These are phyloP conservation scores for Stegastes partitus DNA, from an alignment of 2,113 vertebrate species.

Conservation along the genomic window DNA sequence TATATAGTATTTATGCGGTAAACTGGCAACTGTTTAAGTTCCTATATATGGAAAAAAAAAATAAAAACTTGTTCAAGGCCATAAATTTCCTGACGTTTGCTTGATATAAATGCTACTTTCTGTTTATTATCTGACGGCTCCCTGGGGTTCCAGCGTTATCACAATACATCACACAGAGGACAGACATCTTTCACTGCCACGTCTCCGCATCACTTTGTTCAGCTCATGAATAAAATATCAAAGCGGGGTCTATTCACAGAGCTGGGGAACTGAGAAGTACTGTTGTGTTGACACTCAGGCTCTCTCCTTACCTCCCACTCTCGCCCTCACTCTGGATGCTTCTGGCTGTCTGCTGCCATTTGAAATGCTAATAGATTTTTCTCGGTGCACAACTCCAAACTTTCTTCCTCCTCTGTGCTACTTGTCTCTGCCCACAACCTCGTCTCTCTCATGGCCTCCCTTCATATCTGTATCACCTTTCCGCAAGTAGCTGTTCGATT, in stretches of 20 bases:
- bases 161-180: constrained; percentile 27
- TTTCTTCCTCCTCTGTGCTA: constrained; percentile 24
- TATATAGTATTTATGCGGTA: too few relatives aligned
- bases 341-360: constrained; percentile 60
- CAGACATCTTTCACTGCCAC: constrained; percentile 37
- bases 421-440: constrained; percentile 27
- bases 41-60: too few relatives aligned
- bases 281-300: constrained; percentile 59
- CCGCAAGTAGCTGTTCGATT: not conserved
- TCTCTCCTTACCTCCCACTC: constrained; percentile 74
- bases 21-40: too few relatives aligned
- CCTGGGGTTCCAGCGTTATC: constrained; percentile 8
- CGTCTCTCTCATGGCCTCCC: constrained; percentile 6
- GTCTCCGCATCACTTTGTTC: constrained; percentile 60
- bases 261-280: constrained; percentile 45
- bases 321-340: constrained; percentile 53
- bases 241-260: constrained; percentile 52
- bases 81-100: constrained; percentile 7
- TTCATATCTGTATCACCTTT: constrained; percentile 13
- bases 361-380: constrained; percentile 76
- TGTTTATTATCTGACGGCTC: constrained; percentile 24
- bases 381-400: constrained; percentile 37
- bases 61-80: too few relatives aligned
- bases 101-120: constrained; percentile 1
- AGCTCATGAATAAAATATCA: constrained; percentile 77